Percentiles rank a stretch among this genome's conserved stretches.
Conservation (phyloP, 2,797 vertebrate species). For the Mus minutoides region DNA sequence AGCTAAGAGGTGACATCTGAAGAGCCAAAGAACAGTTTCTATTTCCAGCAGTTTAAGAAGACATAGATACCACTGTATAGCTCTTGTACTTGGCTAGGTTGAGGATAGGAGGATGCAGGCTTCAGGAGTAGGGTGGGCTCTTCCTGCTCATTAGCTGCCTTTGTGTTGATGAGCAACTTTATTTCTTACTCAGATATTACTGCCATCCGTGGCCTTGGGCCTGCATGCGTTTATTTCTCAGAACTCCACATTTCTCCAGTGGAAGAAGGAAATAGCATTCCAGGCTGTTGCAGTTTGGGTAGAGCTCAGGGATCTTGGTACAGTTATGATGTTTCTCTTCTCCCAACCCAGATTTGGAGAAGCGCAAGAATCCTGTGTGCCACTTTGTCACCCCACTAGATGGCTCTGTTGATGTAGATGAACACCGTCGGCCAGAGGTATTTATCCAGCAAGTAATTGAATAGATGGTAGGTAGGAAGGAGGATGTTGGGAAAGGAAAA, state of each 20-base stretch:
- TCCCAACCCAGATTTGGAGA: conserved; percentile 93
- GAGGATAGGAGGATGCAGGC: neutral
- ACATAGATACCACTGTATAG: neutral
- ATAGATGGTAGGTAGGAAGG: neutral
- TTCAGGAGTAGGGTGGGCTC: no score
- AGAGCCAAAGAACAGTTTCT: neutral
- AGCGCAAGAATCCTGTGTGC: conserved; percentile 96
- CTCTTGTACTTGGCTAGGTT: neutral
- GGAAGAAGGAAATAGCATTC: neutral
- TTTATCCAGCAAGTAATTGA: neutral
- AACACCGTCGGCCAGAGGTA: conserved; percentile 95
- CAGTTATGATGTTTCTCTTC: neutral
- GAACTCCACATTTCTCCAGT: neutral
- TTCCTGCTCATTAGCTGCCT: neutral
- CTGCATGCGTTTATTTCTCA: neutral
- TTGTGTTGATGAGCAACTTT: neutral
- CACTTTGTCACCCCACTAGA: conserved; percentile 98
- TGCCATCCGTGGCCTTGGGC: neutral
- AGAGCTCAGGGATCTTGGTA: neutral
- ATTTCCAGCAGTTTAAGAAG: neutral
- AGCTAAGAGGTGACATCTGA: neutral
- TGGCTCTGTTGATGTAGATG: conserved; percentile 92
- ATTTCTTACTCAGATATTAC: neutral
- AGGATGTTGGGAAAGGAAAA: neutral
- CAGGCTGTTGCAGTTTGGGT: accelerated